A percentile compares a stretch with the other conserved stretches of the same genome.
phyloP scores from a whole-genome alignment of 2,797 vertebrate genomes.

The Triplophysa bombifrons region DNA sequence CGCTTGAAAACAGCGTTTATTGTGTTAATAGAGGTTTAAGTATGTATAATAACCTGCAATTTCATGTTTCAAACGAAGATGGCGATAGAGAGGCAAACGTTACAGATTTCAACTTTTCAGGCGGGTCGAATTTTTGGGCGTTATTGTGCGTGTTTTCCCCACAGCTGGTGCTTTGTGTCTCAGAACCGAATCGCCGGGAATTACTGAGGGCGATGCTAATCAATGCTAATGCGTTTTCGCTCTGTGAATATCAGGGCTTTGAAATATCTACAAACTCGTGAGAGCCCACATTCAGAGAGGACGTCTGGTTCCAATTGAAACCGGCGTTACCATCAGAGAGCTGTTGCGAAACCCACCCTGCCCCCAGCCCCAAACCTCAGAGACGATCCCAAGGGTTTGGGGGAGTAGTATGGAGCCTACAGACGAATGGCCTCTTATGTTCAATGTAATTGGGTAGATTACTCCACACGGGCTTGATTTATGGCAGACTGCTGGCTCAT shows the following conservation, averaged over 20 bases:
- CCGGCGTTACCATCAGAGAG: constrained; percentile 68
- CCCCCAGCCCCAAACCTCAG: constrained; percentile 8
- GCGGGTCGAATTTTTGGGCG: too few species aligned
- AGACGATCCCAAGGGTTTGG: constrained; percentile 36
- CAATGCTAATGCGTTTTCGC: constrained; percentile 65
- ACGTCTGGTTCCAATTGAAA: constrained; percentile 79
- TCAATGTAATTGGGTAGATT: constrained; percentile 74
- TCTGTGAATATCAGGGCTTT: constrained; percentile 67
- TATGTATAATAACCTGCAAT: too few species aligned
- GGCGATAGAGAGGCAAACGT: too few species aligned
- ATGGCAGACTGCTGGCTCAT: constrained; percentile 81
- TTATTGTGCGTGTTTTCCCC: not conserved
- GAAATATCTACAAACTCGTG: constrained; percentile 69
- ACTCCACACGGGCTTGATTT: constrained; percentile 80
- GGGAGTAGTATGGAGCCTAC: constrained; percentile 55
- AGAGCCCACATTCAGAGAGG: constrained; percentile 59
- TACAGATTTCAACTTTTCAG: too few species aligned
- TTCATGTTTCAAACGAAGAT: not conserved
- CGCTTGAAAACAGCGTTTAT: too few species aligned
- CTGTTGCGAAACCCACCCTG: constrained; percentile 19
- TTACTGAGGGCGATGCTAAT: constrained; percentile 62
- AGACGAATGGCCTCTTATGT: constrained; percentile 67
- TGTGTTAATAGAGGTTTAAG: too few species aligned
- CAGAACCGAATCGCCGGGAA: not conserved
- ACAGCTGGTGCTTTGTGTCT: not conserved